Conservation (phyloP, 2,797 vertebrate genomes). For the Schizopygopsis malacanthus region DNA sequence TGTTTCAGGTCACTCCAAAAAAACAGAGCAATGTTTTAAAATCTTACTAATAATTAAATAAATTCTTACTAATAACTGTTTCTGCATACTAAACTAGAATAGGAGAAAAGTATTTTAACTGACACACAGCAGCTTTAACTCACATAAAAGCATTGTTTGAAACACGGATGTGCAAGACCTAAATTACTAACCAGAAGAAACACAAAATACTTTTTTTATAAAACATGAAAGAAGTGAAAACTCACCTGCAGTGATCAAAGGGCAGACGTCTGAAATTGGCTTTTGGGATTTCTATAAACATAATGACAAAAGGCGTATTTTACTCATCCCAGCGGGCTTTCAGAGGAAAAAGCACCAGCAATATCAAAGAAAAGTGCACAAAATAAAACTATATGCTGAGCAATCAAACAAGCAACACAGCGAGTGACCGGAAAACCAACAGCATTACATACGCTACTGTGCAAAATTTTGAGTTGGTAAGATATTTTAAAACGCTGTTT, state of each 20-base stretch:
- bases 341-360: neutral
- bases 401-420: neutral
- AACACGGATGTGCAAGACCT: neutral
- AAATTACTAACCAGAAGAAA: neutral
- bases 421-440: neutral
- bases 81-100: neutral
- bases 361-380: neutral
- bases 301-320: conserved; percentile 25
- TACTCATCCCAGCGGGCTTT: neutral
- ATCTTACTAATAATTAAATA: too few relatives aligned
- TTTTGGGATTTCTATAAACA: conserved; percentile 84
- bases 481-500: neutral
- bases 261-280: conserved; percentile 90
- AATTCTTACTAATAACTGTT: neutral
- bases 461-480: neutral
- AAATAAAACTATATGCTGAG: neutral
- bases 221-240: neutral
- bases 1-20: neutral
- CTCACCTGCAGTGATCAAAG: conserved; percentile 98
- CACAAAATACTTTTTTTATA: neutral
- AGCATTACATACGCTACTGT: neutral
- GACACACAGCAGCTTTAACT: neutral
- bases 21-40: neutral
- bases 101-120: neutral
- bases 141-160: neutral